These are phyloP conservation scores for Hypomecis atomaria DNA, from an alignment of 2,888 invertebrate species.

Conservation along the genomic window DNA sequence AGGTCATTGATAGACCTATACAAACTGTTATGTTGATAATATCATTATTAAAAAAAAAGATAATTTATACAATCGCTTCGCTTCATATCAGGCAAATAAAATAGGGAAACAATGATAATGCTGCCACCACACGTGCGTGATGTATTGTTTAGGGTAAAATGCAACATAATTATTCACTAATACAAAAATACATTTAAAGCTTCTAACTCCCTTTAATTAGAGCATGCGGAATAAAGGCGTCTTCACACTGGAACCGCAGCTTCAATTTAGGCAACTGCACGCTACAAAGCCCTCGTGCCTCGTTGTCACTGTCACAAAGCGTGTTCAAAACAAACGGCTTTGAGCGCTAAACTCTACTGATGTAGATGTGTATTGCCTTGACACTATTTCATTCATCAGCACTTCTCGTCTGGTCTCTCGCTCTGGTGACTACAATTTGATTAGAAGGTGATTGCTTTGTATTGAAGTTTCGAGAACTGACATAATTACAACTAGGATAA, in stretches of 20 bases:
- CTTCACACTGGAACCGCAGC: not conserved
- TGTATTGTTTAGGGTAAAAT: not conserved
- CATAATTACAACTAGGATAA: too few species aligned
- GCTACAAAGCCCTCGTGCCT: slow-evolving; percentile 12
- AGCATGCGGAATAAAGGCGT: slow-evolving; percentile 8
- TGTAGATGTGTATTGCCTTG: slow-evolving; percentile 1
- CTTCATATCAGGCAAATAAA: too few species aligned
- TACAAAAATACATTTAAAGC: not conserved
- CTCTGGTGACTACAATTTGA: not conserved
- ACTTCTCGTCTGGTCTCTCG: not conserved
- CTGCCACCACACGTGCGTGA: too few species aligned
- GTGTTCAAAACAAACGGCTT: slow-evolving; percentile 7
- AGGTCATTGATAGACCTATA: too few species aligned
- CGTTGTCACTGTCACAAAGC: slow-evolving; percentile 4
- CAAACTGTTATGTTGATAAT: too few species aligned
- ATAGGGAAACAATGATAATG: too few species aligned
- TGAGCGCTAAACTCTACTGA: slow-evolving; percentile 4
- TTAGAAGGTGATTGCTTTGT: too few species aligned
- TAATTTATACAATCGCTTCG: too few species aligned
- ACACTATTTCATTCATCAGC: not conserved
- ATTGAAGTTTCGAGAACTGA: too few species aligned
- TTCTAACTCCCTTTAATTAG: slow-evolving; percentile 3
- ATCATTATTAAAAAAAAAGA: too few species aligned
- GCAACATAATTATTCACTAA: not conserved
- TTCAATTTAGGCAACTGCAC: not conserved